These are phyloP conservation scores for Linyphia triangularis DNA, from an alignment of 2,888 invertebrate species.

Conservation along the genomic window DNA sequence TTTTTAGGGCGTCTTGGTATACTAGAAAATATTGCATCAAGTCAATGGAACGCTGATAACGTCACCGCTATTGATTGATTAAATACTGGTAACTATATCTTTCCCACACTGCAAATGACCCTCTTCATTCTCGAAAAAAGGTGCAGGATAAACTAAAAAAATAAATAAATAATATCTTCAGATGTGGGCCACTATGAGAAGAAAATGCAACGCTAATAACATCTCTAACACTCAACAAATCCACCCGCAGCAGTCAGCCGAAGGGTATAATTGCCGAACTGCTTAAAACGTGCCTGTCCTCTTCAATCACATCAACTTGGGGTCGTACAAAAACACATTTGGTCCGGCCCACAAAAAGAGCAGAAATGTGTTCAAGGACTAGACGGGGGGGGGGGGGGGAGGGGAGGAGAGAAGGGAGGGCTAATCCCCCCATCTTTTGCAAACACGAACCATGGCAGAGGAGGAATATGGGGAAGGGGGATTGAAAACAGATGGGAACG, in stretches of 20 bases:
- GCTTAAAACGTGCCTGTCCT: slow-evolving; percentile 45
- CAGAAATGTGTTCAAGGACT: slow-evolving; percentile 2
- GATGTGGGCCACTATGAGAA: not conserved
- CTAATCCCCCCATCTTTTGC: not conserved
- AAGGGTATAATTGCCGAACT: not conserved
- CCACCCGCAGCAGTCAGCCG: not conserved
- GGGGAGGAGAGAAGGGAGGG: not conserved
- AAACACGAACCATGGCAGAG: slow-evolving; percentile 40
- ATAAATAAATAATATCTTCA: not conserved
- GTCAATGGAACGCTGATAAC: too few relatives aligned
- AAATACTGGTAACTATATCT: not conserved
- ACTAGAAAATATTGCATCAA: too few relatives aligned
- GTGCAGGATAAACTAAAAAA: not conserved
- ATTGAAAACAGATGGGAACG: slow-evolving; percentile 45
- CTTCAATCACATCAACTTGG: slow-evolving; percentile 37
- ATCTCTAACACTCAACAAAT: not conserved
- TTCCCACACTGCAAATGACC: not conserved
- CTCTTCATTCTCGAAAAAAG: not conserved
- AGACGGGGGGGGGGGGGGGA: not conserved
- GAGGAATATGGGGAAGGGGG: slow-evolving; percentile 16
- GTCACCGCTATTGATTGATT: not conserved
- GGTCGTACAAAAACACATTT: slow-evolving; percentile 33
- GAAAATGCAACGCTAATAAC: not conserved
- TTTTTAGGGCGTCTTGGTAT: too few relatives aligned
- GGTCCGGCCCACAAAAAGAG: slow-evolving; percentile 28